Percentiles rank a stretch among this genome's conserved stretches.
Evolutionary conservation across 2,888 invertebrate genomes (phyloP).

Genomic region (Pinctada fucata): DNA sequence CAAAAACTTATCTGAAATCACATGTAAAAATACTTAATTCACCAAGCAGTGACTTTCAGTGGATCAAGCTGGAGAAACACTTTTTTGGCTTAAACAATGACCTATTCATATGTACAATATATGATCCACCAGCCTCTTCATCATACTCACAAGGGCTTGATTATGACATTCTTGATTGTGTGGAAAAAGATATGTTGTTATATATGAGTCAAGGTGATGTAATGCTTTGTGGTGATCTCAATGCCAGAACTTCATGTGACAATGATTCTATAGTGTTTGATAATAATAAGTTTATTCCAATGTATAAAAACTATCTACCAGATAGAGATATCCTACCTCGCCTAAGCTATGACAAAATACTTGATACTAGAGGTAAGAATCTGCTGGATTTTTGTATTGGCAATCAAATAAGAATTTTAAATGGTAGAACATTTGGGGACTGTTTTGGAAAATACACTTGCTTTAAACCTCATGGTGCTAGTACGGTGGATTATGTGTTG

Average conservation of each 20-base stretch:
- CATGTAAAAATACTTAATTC: slow-evolving; percentile 22
- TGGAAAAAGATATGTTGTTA: slow-evolving; percentile 26
- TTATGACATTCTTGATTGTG: slow-evolving; percentile 29
- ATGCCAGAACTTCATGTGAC: slow-evolving; percentile 9
- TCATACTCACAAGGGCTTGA: slow-evolving; percentile 11
- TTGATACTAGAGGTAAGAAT: no score
- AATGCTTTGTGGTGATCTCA: slow-evolving; percentile 13
- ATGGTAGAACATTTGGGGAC: no score
- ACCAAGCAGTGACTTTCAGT: slow-evolving; percentile 23
- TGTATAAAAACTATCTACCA: background rate
- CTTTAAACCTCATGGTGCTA: no score
- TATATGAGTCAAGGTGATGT: slow-evolving; percentile 11
- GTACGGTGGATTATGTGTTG: no score
- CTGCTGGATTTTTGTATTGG: no score
- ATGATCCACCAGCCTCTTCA: slow-evolving; percentile 16
- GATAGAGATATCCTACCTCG: background rate
- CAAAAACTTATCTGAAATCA: slow-evolving; percentile 9
- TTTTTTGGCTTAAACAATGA: slow-evolving; percentile 29
- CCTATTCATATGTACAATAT: slow-evolving; percentile 22
- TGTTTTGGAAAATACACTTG: no score
- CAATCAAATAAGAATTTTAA: no score
- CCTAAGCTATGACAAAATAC: background rate
- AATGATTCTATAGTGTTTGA: slow-evolving; percentile 24
- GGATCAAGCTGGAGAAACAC: slow-evolving; percentile 19
- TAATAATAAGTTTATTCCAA: background rate